Conservation (phyloP, 1,140 invertebrate species). For the Ceratosolen fusciceps region DNA sequence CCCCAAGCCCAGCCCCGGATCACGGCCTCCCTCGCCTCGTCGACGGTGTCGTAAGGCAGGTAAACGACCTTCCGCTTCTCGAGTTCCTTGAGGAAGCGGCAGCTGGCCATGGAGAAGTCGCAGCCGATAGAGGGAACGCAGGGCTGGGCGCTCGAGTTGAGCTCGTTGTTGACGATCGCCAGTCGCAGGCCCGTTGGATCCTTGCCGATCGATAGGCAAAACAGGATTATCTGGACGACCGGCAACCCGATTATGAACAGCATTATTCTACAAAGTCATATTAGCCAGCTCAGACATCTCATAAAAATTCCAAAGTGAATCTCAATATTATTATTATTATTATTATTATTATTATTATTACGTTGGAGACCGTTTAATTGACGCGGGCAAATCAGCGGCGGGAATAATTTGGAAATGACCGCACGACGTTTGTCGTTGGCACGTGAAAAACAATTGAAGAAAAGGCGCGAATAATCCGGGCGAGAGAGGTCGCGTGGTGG, state of each 20-base stretch:
- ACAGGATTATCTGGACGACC: conserved; percentile 92
- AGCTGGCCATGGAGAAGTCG: conserved; percentile 78
- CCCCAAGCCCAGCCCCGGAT: conserved; percentile 84
- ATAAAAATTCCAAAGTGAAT: too few species aligned
- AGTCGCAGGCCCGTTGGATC: conserved; percentile 87
- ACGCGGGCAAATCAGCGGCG: too few species aligned
- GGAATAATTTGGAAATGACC: too few species aligned
- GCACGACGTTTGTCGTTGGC: too few species aligned
- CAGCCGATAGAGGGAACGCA: conserved; percentile 73
- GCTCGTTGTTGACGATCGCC: conserved; percentile 89
- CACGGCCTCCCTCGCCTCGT: conserved; percentile 79
- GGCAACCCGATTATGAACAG: conserved; percentile 93
- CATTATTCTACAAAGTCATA: conserved; percentile 79
- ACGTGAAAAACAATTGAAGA: too few species aligned
- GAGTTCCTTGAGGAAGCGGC: conserved; percentile 81
- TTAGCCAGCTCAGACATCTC: too few species aligned
- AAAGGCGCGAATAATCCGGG: too few species aligned
- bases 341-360: too few species aligned
- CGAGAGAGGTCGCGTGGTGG: too few species aligned
- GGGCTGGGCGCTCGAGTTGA: conserved; percentile 72
- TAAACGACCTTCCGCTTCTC: conserved; percentile 75
- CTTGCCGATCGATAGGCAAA: conserved; percentile 94
- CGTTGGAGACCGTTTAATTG: too few species aligned
- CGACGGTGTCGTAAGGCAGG: conserved; percentile 70
- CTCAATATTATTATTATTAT: too few species aligned